A percentile compares a stretch with the other conserved stretches of the same genome.
These are phyloP conservation scores for Drosophila melanosoma DNA, from an alignment of 2,888 invertebrate genomes.

Conservation along the genomic window DNA sequence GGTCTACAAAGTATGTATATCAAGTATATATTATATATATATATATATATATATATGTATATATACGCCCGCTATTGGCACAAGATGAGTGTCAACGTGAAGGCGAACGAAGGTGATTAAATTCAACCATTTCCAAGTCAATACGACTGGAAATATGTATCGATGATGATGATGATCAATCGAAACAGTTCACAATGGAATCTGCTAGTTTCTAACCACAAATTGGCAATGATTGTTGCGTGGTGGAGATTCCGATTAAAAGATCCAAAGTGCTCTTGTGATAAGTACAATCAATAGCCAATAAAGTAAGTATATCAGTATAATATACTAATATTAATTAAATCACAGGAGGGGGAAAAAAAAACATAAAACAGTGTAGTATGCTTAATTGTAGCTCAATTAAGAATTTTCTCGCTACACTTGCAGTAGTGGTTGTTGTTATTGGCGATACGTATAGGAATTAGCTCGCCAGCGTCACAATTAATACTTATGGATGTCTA, in stretches of 20 bases:
- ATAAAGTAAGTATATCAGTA: not conserved
- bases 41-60: conserved; percentile 9
- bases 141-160: conserved; percentile 24
- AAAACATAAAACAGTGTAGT: conserved; percentile 27
- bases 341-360: not conserved
- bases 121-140: conserved; percentile 32
- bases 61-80: conserved; percentile 32
- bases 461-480: conserved; percentile 43
- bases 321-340: conserved; percentile 9
- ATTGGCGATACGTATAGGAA: conserved; percentile 32
- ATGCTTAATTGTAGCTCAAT: conserved; percentile 63
- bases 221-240: conserved; percentile 25
- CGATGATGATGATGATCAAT: conserved; percentile 22
- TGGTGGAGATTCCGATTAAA: not conserved
- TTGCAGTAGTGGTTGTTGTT: conserved; percentile 18
- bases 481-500: conserved; percentile 17
- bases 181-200: conserved; percentile 32
- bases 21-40: conserved; percentile 7
- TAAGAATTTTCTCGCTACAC: conserved; percentile 37
- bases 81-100: conserved; percentile 44
- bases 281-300: conserved; percentile 19
- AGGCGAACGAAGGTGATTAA: conserved; percentile 43
- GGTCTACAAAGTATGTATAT: not conserved
- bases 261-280: not conserved
- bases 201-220: conserved; percentile 38